Conservation (phyloP, 92 coral and sea anemone species). For the Phenganax subtilis region DNA sequence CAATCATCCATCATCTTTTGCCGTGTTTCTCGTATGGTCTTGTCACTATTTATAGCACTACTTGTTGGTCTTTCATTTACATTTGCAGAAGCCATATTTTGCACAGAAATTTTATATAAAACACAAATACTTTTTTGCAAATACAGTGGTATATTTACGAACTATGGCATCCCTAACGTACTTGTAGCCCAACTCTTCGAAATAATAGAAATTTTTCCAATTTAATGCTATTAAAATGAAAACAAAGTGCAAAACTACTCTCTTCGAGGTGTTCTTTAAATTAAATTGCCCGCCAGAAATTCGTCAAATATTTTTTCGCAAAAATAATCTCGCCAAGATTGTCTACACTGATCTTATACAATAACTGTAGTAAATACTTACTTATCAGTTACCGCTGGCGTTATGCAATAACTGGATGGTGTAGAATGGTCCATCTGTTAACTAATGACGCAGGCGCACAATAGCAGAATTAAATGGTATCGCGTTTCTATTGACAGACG, state of each 20-base stretch:
- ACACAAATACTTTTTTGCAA: too few species aligned
- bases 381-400: too few species aligned
- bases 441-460: conserved; percentile 19
- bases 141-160: too few species aligned
- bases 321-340: neutral
- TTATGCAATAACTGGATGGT: too few species aligned
- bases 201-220: neutral
- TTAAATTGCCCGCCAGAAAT: conserved; percentile 14
- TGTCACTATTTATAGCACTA: neutral
- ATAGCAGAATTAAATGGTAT: conserved; percentile 24
- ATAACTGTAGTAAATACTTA: too few species aligned
- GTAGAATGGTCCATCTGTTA: neutral
- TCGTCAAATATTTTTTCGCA: neutral
- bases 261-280: neutral
- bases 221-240: neutral
- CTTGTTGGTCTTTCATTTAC: conserved; percentile 3
- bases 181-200: neutral
- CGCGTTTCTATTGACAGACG: conserved; percentile 34
- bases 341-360: too few species aligned
- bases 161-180: too few species aligned
- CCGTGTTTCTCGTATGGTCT: neutral
- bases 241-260: neutral
- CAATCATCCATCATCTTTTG: conserved; percentile 26
- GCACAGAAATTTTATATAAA: neutral
- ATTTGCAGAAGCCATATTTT: neutral